These are phyloP conservation scores for Listronotus bonariensis DNA, from an alignment of 1,140 invertebrate genomes.

Conservation along the genomic window DNA sequence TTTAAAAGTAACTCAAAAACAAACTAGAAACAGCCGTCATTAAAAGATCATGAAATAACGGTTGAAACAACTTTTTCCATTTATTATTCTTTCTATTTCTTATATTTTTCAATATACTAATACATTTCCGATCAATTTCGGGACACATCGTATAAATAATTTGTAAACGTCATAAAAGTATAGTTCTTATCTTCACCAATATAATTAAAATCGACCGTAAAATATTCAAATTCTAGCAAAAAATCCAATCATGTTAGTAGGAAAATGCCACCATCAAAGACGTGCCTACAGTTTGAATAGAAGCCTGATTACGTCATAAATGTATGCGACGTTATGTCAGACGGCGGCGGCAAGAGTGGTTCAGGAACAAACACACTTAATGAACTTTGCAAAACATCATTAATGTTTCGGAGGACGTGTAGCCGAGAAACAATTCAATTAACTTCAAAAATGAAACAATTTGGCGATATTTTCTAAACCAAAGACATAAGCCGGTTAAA, in stretches of 20 bases:
- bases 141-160: too few species aligned
- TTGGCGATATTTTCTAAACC: not conserved
- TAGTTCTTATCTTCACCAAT: too few species aligned
- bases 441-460: constrained; percentile 24
- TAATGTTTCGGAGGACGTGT: constrained; percentile 17
- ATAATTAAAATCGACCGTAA: not conserved
- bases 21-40: too few species aligned
- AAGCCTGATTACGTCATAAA: constrained; percentile 36
- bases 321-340: constrained; percentile 32
- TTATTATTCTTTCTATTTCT: too few species aligned
- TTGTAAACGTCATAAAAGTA: too few species aligned
- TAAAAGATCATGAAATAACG: too few species aligned
- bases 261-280: constrained; percentile 1
- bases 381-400: constrained; percentile 34
- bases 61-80: too few species aligned
- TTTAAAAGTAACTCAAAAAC: too few species aligned
- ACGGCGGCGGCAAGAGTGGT: constrained; percentile 20
- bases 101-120: too few species aligned
- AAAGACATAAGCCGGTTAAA: too few species aligned
- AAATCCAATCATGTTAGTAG: constrained; percentile 7
- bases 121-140: too few species aligned
- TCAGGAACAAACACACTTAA: constrained; percentile 36
- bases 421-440: constrained; percentile 26
- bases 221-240: not conserved
- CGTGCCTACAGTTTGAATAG: constrained; percentile 23